A percentile compares a stretch with the other conserved stretches of the same genome.
phyloP scores from a whole-genome alignment of 1,140 invertebrate genomes.

The Venturia canescens region DNA sequence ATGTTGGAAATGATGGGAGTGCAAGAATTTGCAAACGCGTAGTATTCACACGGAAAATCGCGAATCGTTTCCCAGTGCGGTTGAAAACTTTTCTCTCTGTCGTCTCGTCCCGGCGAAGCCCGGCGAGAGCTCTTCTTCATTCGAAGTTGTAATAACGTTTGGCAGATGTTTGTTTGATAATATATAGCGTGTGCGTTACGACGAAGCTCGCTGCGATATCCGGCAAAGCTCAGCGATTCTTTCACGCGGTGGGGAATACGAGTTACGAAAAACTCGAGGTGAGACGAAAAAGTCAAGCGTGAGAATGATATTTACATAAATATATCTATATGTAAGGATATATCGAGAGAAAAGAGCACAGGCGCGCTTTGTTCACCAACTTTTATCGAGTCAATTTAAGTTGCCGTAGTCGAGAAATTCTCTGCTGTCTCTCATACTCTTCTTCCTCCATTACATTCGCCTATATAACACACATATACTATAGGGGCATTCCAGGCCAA shows the following conservation, averaged over 20 bases:
- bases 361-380: conserved; percentile 74
- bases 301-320: neutral
- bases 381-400: conserved; percentile 78
- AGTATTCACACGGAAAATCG: neutral
- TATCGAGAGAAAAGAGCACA: conserved; percentile 13
- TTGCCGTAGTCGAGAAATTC: conserved; percentile 65
- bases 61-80: neutral
- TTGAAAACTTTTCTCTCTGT: conserved; percentile 43
- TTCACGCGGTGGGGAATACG: conserved; percentile 47
- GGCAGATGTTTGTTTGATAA: conserved; percentile 76
- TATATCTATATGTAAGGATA: neutral
- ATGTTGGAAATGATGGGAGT: neutral
- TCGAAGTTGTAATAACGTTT: conserved; percentile 78
- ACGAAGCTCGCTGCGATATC: conserved; percentile 7
- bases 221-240: conserved; percentile 53
- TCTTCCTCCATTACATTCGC: neutral
- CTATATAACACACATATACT: neutral
- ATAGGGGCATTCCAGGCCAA: too few species aligned
- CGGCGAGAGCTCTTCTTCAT: conserved; percentile 73
- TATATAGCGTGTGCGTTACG: conserved; percentile 65
- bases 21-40: conserved; percentile 47
- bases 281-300: conserved; percentile 8
- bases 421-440: neutral
- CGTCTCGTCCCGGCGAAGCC: conserved; percentile 24
- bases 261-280: neutral